Percentiles rank a stretch among this genome's conserved stretches.
phyloP scores from a whole-genome alignment of 2,888 invertebrate species.

The Hemithea aestivaria region DNA sequence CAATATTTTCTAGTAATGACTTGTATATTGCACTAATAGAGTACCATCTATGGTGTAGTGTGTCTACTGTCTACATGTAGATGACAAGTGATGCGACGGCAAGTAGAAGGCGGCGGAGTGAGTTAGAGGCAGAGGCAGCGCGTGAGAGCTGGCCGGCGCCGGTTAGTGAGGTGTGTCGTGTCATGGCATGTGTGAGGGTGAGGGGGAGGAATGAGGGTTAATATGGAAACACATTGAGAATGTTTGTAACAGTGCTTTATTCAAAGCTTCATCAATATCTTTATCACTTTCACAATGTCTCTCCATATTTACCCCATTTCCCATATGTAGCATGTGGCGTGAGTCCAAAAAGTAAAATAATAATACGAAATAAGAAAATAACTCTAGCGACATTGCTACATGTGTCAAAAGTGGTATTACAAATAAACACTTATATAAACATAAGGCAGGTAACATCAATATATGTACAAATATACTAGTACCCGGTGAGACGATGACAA shows the following conservation, averaged over 20 bases:
- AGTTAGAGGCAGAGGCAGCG: too few relatives aligned
- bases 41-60: too few relatives aligned
- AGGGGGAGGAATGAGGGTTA: constrained; percentile 58
- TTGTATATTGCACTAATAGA: too few relatives aligned
- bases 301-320: constrained; percentile 85
- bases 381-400: constrained; percentile 78
- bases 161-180: too few relatives aligned
- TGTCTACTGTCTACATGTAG: too few relatives aligned
- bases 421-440: constrained; percentile 78
- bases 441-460: constrained; percentile 71
- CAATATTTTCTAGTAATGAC: too few relatives aligned
- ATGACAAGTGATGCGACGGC: too few relatives aligned
- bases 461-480: constrained; percentile 68
- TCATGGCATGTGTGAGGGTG: constrained; percentile 6
- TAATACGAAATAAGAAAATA: constrained; percentile 44
- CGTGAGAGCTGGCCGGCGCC: too few relatives aligned
- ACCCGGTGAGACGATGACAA: constrained; percentile 75
- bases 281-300: constrained; percentile 83
- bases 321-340: constrained; percentile 79
- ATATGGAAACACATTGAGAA: constrained; percentile 84
- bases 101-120: too few relatives aligned
- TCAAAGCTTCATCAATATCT: constrained; percentile 80
- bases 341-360: constrained; percentile 69
- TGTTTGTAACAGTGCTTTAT: constrained; percentile 84
- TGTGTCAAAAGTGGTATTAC: constrained; percentile 81